Conservation (phyloP, 2,797 vertebrate genomes). For the Melopsittacus undulatus region DNA sequence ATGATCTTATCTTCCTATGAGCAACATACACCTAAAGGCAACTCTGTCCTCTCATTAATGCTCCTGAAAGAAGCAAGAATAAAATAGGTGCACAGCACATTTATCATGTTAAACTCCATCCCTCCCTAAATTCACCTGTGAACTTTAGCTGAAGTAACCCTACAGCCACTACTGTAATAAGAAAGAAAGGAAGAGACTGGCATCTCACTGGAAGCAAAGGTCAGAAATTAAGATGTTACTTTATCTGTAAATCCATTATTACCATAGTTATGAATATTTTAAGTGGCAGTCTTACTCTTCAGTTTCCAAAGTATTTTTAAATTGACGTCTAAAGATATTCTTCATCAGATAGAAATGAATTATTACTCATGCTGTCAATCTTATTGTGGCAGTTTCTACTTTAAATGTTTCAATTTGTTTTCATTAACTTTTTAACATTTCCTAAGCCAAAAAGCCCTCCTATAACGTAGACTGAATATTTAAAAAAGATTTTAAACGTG, state of each 20-base stretch:
- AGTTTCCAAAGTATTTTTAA: neutral
- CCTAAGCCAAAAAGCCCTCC: neutral
- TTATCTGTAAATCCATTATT: neutral
- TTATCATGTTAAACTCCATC: neutral
- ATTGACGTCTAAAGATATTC: neutral
- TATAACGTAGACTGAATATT: neutral
- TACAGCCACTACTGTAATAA: neutral
- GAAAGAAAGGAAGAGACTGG: neutral
- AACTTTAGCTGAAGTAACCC: neutral
- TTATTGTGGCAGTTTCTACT: neutral
- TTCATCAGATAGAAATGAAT: neutral
- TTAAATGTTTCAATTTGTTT: neutral
- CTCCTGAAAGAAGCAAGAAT: neutral
- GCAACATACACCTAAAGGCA: neutral
- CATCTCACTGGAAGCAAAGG: neutral
- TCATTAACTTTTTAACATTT: neutral
- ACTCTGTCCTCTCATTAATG: neutral
- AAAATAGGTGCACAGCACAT: neutral
- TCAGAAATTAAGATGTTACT: neutral
- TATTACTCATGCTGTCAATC: neutral
- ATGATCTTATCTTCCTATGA: neutral
- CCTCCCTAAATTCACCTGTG: neutral
- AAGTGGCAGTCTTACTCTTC: neutral
- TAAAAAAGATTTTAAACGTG: neutral
- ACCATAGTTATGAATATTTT: neutral